These are phyloP conservation scores for Staurois parvus DNA, from an alignment of 2,797 vertebrate genomes.

Conservation along the genomic window DNA sequence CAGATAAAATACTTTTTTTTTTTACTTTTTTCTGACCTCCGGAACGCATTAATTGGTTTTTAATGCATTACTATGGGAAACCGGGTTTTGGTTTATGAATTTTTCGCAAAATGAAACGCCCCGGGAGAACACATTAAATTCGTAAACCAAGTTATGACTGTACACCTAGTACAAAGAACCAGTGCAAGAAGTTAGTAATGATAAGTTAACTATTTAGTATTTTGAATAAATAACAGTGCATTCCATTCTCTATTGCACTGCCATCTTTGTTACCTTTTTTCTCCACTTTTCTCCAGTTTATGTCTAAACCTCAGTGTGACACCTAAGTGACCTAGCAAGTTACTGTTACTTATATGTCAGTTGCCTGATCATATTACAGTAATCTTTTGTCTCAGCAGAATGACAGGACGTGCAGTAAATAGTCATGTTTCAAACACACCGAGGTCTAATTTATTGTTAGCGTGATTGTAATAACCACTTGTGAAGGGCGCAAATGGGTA, in stretches of 20 bases:
- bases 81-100: no score
- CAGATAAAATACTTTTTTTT: no score
- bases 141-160: no score
- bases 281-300: background rate
- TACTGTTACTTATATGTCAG: conserved; percentile 5
- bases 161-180: no score
- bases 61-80: no score
- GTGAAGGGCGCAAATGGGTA: background rate
- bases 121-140: no score
- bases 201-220: no score
- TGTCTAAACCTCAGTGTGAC: background rate
- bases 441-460: conserved; percentile 35
- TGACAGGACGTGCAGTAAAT: background rate
- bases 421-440: conserved; percentile 8
- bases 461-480: conserved; percentile 20
- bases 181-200: no score
- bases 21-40: no score
- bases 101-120: no score
- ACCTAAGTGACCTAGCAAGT: background rate
- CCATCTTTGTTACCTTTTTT: background rate
- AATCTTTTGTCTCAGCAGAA: conserved; percentile 14
- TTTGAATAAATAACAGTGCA: no score
- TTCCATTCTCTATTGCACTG: background rate
- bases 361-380: conserved; percentile 10
- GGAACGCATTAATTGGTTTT: no score